Conservation (phyloP, 2,113 vertebrate genomes). For the Myocastor coypus region DNA sequence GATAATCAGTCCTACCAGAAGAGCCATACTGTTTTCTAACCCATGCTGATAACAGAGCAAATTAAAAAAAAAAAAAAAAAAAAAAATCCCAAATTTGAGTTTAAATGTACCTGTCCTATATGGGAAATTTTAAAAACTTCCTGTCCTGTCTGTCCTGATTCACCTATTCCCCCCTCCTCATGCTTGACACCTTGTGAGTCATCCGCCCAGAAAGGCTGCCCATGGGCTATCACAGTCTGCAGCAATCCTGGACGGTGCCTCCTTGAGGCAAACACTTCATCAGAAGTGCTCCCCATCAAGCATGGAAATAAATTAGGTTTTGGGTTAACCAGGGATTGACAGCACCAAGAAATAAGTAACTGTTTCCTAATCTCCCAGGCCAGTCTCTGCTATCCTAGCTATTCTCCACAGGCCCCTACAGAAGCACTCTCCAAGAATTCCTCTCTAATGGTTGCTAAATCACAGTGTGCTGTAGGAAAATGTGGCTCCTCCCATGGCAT, state of each 20-base stretch:
- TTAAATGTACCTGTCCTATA: neutral
- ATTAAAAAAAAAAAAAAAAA: neutral
- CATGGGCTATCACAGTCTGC: neutral
- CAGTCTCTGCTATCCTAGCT: conserved; percentile 64
- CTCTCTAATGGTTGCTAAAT: conserved; percentile 26
- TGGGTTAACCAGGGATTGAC: conserved; percentile 61
- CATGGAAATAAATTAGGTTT: conserved; percentile 74
- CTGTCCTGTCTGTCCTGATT: neutral
- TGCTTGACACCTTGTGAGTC: neutral
- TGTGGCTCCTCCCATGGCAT: conserved; percentile 10
- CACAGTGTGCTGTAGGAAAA: neutral
- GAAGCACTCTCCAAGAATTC: neutral
- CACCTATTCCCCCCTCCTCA: neutral
- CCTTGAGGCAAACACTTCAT: conserved; percentile 24
- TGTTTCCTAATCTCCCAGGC: conserved; percentile 61
- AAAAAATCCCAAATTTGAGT: neutral
- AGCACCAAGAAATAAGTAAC: conserved; percentile 70
- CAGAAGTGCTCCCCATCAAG: conserved; percentile 58
- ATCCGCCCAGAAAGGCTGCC: neutral
- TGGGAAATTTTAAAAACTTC: neutral
- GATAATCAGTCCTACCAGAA: neutral
- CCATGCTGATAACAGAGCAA: neutral
- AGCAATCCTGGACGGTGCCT: neutral
- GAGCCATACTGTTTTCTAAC: neutral
- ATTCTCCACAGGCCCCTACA: neutral